These are phyloP conservation scores for Heliconius himera DNA, from an alignment of 1,140 invertebrate species.

Conservation along the genomic window DNA sequence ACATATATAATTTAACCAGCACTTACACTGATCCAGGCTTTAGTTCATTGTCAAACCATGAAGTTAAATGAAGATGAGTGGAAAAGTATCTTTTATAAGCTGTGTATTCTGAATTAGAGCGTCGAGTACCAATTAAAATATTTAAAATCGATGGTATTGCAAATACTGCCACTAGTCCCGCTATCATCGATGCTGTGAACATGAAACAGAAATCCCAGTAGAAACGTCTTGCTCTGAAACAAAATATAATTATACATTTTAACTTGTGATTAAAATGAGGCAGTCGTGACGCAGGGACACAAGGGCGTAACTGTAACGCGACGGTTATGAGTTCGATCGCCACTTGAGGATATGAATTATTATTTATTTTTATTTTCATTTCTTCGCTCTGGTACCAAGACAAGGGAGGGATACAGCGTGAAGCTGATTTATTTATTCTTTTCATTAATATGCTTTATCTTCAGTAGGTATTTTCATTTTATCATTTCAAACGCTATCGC, in stretches of 20 bases:
- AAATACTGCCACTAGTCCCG: slow-evolving; percentile 84
- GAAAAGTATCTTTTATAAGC: slow-evolving; percentile 90
- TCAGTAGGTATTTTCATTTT: too few relatives aligned
- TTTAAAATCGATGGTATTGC: slow-evolving; percentile 84
- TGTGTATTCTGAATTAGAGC: slow-evolving; percentile 83
- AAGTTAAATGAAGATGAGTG: slow-evolving; percentile 86
- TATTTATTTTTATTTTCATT: too few relatives aligned
- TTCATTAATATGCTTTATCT: too few relatives aligned
- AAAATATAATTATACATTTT: background rate
- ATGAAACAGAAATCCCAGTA: slow-evolving; percentile 83
- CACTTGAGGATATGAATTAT: too few relatives aligned
- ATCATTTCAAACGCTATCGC: too few relatives aligned
- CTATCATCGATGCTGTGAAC: slow-evolving; percentile 83
- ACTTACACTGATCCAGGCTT: slow-evolving; percentile 81
- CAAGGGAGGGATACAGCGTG: too few relatives aligned
- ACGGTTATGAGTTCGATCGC: too few relatives aligned
- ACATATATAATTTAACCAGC: background rate
- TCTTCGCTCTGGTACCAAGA: too few relatives aligned
- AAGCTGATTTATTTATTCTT: too few relatives aligned
- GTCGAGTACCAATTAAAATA: slow-evolving; percentile 85
- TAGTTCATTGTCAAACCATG: slow-evolving; percentile 88
- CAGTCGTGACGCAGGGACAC: too few relatives aligned
- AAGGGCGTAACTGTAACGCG: too few relatives aligned
- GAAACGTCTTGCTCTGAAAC: slow-evolving; percentile 85
- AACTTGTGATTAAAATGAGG: too few relatives aligned